phyloP scores from a whole-genome alignment of 2,113 vertebrate species.

The Meriones unguiculatus region DNA sequence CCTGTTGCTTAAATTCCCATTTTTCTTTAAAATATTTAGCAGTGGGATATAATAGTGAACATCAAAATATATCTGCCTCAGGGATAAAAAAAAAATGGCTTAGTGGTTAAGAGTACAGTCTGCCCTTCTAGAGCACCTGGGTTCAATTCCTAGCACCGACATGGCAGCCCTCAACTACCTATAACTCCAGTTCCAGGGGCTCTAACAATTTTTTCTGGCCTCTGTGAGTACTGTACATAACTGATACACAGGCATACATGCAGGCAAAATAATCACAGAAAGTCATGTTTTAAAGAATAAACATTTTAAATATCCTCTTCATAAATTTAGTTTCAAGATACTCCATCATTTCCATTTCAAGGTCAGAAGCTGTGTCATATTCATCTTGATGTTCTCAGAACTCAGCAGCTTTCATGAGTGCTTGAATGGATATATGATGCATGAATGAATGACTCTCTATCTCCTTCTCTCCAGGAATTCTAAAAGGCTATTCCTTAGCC shows the following conservation, averaged over 20 bases:
- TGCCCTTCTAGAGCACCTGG: neutral
- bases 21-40: conserved; percentile 13
- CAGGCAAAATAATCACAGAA: neutral
- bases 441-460: neutral
- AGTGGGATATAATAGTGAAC: neutral
- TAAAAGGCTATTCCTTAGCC: neutral
- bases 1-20: neutral
- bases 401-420: neutral
- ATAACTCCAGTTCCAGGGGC: neutral
- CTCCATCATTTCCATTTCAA: neutral
- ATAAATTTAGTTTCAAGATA: neutral
- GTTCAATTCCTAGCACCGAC: neutral
- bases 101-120: neutral
- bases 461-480: neutral
- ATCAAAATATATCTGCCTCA: neutral
- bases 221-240: neutral
- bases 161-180: neutral
- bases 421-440: neutral
- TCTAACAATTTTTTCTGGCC: neutral
- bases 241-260: neutral
- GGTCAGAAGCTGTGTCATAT: neutral
- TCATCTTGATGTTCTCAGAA: neutral
- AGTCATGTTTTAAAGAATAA: neutral
- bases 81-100: neutral
- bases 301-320: neutral